These are phyloP conservation scores for Cliona cf. orientalis DNA, from an alignment of 37 sponge, comb jelly and placozoan genomes.

Conservation along the genomic window DNA sequence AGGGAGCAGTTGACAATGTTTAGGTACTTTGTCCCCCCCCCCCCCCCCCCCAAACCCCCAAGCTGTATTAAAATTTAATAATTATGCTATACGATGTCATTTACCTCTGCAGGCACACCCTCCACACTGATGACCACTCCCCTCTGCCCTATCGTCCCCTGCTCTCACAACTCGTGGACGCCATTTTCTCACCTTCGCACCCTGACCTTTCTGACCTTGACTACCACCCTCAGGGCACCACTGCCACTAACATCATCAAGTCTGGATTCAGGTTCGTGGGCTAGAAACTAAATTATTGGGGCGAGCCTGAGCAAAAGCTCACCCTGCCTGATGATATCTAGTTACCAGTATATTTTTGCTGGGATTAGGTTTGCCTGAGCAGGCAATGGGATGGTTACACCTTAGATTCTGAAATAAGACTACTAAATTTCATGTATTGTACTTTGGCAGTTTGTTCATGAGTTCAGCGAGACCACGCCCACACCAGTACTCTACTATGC, in stretches of 20 bases:
- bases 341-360: too few relatives aligned
- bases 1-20: conserved; percentile 43
- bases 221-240: conserved; percentile 60
- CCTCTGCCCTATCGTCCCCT: conserved; percentile 26
- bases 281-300: too few relatives aligned
- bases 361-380: too few relatives aligned
- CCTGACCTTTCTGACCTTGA: conserved; percentile 59
- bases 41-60: too few relatives aligned
- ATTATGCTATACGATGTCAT: too few relatives aligned
- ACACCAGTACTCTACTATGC: conserved; percentile 44
- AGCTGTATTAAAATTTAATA: too few relatives aligned
- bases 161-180: conserved; percentile 53
- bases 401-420: too few relatives aligned
- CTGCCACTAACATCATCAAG: conserved; percentile 43
- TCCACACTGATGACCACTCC: neutral
- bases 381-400: too few relatives aligned
- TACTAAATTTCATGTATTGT: neutral
- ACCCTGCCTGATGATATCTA: too few relatives aligned
- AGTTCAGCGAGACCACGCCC: conserved; percentile 66
- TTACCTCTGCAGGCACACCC: conserved; percentile 6
- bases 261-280: conserved; percentile 58
- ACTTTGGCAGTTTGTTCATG: conserved; percentile 70
- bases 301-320: too few relatives aligned
- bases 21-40: conserved; percentile 54
- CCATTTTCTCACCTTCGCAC: conserved; percentile 48